Percentiles rank a stretch among this genome's conserved stretches.
These are phyloP conservation scores for Pachyramphus minor DNA, from an alignment of 2,113 vertebrate species.

Conservation along the genomic window DNA sequence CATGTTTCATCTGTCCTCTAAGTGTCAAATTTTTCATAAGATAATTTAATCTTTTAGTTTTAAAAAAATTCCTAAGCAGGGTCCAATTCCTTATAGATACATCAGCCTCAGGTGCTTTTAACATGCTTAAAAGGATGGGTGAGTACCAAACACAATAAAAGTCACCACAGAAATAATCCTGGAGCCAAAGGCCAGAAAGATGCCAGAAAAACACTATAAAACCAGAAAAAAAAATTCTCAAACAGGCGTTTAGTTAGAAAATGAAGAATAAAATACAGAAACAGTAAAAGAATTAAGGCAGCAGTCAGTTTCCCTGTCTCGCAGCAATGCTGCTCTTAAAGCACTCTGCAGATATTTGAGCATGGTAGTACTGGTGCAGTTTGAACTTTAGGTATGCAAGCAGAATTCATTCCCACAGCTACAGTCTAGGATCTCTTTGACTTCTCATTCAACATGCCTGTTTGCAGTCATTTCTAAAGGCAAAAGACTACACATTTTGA, in stretches of 20 bases:
- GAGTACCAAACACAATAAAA: not conserved
- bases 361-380: fast-evolving
- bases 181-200: not conserved
- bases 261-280: not conserved
- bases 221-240: not conserved
- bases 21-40: not conserved
- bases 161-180: not conserved
- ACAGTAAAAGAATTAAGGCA: not conserved
- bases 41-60: not conserved
- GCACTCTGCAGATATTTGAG: not conserved
- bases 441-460: not conserved
- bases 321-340: not conserved
- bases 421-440: not conserved
- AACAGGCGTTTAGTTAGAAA: not conserved
- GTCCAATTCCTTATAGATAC: not conserved
- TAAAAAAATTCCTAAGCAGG: not conserved
- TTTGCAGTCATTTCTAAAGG: not conserved
- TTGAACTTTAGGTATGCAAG: not conserved
- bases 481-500: not conserved
- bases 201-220: not conserved
- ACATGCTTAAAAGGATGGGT: not conserved
- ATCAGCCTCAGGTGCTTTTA: not conserved
- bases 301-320: not conserved
- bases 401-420: not conserved
- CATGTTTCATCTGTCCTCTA: not conserved